Evolutionary conservation across 2,888 invertebrate species (phyloP), one percentile per base, ranked within the genome.

Genomic region (Unio pictorum): DNA sequence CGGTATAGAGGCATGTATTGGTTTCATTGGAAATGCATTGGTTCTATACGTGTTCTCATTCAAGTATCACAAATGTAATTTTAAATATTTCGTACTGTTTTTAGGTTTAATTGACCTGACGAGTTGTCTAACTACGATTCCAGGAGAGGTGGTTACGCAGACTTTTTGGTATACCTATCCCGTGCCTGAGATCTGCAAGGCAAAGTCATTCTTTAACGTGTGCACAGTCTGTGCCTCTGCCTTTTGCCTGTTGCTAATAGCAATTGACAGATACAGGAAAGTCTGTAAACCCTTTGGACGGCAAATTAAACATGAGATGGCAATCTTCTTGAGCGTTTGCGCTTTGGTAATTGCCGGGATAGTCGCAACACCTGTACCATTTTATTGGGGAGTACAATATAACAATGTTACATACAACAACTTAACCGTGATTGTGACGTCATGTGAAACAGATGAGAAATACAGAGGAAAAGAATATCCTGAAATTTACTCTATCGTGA

Each of bases 221-320:
- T 63, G 54, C 55, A 63, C 64, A n/a, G 64, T 63, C 1, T 54
- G 45, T 30, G 72, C 69, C 11, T 77, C 80, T 1, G 78, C 76
- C 4, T 45, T 80, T 18, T 71, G 71, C 23, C 67, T 81, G n/a
- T 68, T 81, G 7, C 72, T 78, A 7, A 79, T 81, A 57, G 76
- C 79, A 7, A 61, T 79, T 26, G 81, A 81, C 62, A 66, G 84
- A 15, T 82, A 74, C 65, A 63, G 74, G 62, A 82, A 82, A 59
- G 72, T 84, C 15, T 79, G 84, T 54, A 71, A 69, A 30, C 84
- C 82, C 4, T 64, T 82, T 7, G 64, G 30, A 18, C 17, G 64
- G 64, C 64, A 63, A 55, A 34, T 63, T 34, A 63, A 63, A 26
- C 45, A 7, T 0, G 6, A 17, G 30, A 28, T 55, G 8, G 45